phyloP scores from a whole-genome alignment of 2,888 invertebrate species.

The Arenicola marina region DNA sequence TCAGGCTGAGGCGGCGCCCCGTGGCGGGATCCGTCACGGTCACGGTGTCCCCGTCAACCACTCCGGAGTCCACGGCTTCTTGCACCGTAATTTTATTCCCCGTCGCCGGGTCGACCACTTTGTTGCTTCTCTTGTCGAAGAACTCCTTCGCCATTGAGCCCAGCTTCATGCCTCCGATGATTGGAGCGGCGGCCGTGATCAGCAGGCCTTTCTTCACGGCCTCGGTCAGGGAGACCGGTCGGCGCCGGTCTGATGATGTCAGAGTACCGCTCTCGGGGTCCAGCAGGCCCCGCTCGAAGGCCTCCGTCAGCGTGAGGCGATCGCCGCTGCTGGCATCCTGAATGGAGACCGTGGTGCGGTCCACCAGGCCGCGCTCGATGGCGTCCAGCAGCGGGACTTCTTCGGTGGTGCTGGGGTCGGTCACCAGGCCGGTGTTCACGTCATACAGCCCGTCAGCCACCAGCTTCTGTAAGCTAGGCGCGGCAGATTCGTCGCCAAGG shows the following conservation, averaged over 20 bases:
- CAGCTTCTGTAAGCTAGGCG: constrained; percentile 27
- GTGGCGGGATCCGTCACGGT: constrained; percentile 47
- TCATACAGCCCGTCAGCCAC: constrained; percentile 69
- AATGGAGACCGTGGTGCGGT: constrained; percentile 49
- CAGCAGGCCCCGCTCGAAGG: constrained; percentile 65
- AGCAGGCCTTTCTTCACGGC: constrained; percentile 28
- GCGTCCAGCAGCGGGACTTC: constrained; percentile 70
- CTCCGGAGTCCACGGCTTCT: constrained; percentile 72
- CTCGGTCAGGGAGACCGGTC: constrained; percentile 31
- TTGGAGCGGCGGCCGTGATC: not conserved
- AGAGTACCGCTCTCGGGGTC: constrained; percentile 64
- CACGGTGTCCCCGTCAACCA: constrained; percentile 50
- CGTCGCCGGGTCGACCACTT: constrained; percentile 77
- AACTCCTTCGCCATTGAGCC: not conserved
- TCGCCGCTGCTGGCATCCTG: constrained; percentile 44
- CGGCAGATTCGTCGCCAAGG: constrained; percentile 10
- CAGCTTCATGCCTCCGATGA: not conserved
- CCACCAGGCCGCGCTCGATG: constrained; percentile 62
- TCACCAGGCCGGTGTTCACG: constrained; percentile 70
- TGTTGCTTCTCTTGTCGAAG: too few species aligned
- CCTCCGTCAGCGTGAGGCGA: constrained; percentile 32
- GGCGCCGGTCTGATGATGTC: constrained; percentile 27
- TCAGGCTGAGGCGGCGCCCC: constrained; percentile 33
- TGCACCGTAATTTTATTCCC: constrained; percentile 57
- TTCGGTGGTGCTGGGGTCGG: constrained; percentile 57